Base-by-base conservation (phyloP, 2,797 vertebrate genomes). In the Thripadectes ignobilis region DNA sequence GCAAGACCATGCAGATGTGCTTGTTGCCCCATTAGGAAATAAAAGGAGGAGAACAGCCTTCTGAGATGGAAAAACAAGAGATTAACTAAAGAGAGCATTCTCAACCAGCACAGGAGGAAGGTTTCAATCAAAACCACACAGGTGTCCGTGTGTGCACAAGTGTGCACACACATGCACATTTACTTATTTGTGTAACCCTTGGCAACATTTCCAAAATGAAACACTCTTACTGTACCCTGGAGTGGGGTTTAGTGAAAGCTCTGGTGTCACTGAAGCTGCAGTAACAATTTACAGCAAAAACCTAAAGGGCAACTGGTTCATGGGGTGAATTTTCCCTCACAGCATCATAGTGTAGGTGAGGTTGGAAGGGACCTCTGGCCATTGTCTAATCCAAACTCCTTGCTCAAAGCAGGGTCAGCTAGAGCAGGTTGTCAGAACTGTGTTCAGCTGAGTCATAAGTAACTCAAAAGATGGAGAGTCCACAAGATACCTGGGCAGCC, bases 81-180 rank as follows among this genome's bases (percentile, higher is more conserved):
- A 2, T 23, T 45, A 57, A 41, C 10, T 21, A 20, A 32, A 59
- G 67, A 77, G 57, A 92, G 55, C 10, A 10, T 66, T 75, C 22
- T 45, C 55, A 77, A 45, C 46, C 46, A 58, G 66, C 43, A 41
- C 22, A 74, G 57, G 23, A 61, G 13, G 14, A 36, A 72, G 15
- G 19, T 2, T 7, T 30, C 66, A 41, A 6, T 39, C 41, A 12
- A 52, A 65, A 82, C 61, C 32, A 15, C 29, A 6, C 7, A 22
- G 32, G 29, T 18, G 12, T 45, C 24, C n/a, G 22, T 41, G 54
- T 29, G 48, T 21, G 10, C 2, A 27, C 2, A 1, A 43, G 24
- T 30, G 61, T 63, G 36, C 24, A 7, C 13, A 19, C 32, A 26
- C 2, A 1, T 18, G 20, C 3, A 7, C 34, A 32, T 6, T 0